phyloP scores from a whole-genome alignment of 2,113 vertebrate species.

The Phainopepla nitens region DNA sequence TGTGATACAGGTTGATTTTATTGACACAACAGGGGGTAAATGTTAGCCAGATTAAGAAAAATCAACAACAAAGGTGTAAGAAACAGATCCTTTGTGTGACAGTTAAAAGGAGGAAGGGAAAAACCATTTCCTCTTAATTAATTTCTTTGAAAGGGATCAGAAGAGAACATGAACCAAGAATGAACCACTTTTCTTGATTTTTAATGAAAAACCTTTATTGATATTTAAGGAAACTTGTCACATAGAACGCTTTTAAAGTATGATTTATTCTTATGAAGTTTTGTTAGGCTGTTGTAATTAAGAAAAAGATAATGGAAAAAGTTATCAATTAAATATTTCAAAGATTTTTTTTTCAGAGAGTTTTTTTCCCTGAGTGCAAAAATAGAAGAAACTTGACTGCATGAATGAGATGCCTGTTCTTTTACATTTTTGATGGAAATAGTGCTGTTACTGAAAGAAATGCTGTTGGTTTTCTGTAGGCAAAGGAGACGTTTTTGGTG shows the following conservation, averaged over 20 bases:
- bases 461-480: constrained; percentile 68
- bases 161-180: neutral
- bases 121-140: neutral
- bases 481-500: constrained; percentile 97
- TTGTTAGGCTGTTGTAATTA: neutral
- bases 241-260: neutral
- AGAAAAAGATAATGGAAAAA: neutral
- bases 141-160: neutral
- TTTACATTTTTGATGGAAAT: neutral
- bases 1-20: neutral
- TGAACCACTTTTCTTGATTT: neutral
- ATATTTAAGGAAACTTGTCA: neutral
- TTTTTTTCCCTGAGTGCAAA: neutral
- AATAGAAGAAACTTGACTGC: neutral
- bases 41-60: neutral
- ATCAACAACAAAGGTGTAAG: neutral
- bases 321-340: neutral
- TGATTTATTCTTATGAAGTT: neutral
- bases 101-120: neutral
- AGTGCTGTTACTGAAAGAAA: neutral
- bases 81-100: neutral
- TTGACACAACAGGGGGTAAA: neutral
- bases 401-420: neutral
- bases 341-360: neutral
- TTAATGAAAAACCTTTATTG: neutral